Percentiles rank a stretch among this genome's conserved stretches.
Conservation (phyloP, 2,888 invertebrate genomes). For the Caenorhabditis sp. region DNA sequence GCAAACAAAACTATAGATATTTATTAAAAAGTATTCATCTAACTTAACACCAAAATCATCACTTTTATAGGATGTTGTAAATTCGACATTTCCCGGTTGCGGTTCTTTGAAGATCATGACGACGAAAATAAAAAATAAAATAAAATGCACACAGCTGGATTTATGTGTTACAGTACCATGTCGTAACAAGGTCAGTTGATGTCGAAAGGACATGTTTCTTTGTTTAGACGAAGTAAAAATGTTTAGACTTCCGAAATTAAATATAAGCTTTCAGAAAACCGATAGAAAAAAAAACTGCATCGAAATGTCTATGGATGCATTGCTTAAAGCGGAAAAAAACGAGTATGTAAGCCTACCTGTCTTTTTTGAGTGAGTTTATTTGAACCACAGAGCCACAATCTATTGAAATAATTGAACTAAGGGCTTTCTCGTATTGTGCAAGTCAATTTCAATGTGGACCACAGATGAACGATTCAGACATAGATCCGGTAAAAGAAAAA, state of each 20-base stretch:
- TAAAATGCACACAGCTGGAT: background rate
- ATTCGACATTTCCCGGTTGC: background rate
- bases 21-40: no score
- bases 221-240: no score
- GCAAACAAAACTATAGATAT: background rate
- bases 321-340: slow-evolving; percentile 47
- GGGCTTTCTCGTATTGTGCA: background rate
- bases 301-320: slow-evolving; percentile 56
- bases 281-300: no score
- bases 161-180: background rate
- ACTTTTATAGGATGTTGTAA: no score
- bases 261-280: no score
- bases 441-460: background rate
- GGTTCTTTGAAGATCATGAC: background rate
- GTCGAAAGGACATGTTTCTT: no score
- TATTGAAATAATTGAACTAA: background rate
- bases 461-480: background rate
- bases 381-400: background rate
- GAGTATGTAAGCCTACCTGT: slow-evolving; percentile 50
- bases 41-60: no score
- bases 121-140: background rate
- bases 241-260: no score
- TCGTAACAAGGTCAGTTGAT: no score
- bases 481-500: background rate
- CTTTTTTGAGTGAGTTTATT: slow-evolving; percentile 24